phyloP scores from a whole-genome alignment of 1,140 invertebrate genomes.

The Drosophila serrata region DNA sequence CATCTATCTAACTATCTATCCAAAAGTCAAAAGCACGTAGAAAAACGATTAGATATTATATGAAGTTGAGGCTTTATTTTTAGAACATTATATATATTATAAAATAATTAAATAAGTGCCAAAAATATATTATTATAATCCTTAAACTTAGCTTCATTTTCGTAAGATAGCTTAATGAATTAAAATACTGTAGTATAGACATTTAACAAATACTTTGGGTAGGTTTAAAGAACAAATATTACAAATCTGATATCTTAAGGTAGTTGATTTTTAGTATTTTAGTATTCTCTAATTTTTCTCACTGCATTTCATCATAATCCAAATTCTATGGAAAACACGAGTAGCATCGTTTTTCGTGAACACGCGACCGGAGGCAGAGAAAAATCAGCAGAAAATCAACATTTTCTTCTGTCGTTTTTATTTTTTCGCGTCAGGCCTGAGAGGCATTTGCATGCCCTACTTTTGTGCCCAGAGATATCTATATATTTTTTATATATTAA shows the following conservation, averaged over 20 bases:
- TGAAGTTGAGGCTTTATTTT: neutral
- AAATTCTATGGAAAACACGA: slow-evolving; percentile 58
- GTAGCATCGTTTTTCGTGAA: slow-evolving; percentile 43
- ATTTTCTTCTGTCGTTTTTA: slow-evolving; percentile 32
- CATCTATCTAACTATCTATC: slow-evolving; percentile 1
- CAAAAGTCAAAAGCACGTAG: slow-evolving; percentile 24
- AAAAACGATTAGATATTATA: neutral
- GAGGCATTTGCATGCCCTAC: slow-evolving; percentile 72
- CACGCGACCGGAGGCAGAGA: slow-evolving; percentile 69
- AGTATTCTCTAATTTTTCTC: slow-evolving; percentile 4
- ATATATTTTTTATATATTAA: slow-evolving; percentile 51
- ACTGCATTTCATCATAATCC: slow-evolving; percentile 13
- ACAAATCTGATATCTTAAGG: too few species aligned
- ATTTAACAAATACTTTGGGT: neutral
- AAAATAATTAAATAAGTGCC: neutral
- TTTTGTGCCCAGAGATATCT: slow-evolving; percentile 34
- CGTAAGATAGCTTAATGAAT: accelerated
- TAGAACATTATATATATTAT: too few species aligned
- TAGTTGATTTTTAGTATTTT: too few species aligned
- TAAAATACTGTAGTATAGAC: neutral
- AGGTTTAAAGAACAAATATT: neutral
- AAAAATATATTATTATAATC: neutral
- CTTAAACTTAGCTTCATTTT: too few species aligned
- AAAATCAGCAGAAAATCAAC: slow-evolving; percentile 69
- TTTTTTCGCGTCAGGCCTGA: slow-evolving; percentile 49